Conservation (phyloP, 2,888 invertebrate species). For the Nomada ferruginata region DNA sequence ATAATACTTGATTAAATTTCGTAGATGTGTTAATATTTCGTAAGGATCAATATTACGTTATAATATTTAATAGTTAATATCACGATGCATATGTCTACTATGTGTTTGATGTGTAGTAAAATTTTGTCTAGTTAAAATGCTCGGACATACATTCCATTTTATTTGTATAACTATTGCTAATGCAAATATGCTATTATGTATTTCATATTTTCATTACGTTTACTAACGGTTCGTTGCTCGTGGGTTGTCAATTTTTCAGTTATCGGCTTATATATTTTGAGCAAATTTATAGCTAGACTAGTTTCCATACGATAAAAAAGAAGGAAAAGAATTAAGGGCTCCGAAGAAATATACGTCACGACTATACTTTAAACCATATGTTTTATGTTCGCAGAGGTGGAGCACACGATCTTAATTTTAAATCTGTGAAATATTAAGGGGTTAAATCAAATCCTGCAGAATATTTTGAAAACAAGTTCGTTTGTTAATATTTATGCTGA, state of each 20-base stretch:
- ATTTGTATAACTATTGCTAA: neutral
- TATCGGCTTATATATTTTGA: neutral
- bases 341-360: neutral
- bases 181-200: neutral
- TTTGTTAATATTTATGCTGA: neutral
- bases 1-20: neutral
- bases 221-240: too few relatives aligned
- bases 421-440: neutral
- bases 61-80: neutral
- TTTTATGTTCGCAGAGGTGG: neutral
- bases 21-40: neutral
- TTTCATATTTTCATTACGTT: neutral
- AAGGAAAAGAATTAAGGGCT: neutral
- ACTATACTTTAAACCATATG: neutral
- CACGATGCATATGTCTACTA: neutral
- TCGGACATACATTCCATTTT: neutral
- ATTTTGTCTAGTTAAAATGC: too few relatives aligned
- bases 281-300: too few relatives aligned
- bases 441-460: neutral
- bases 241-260: neutral
- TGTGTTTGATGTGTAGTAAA: too few relatives aligned
- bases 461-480: neutral
- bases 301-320: neutral
- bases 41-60: neutral
- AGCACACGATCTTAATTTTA: neutral